Evolutionary conservation across 2,888 invertebrate genomes (phyloP).

Genomic region (Tridacna crocea): DNA sequence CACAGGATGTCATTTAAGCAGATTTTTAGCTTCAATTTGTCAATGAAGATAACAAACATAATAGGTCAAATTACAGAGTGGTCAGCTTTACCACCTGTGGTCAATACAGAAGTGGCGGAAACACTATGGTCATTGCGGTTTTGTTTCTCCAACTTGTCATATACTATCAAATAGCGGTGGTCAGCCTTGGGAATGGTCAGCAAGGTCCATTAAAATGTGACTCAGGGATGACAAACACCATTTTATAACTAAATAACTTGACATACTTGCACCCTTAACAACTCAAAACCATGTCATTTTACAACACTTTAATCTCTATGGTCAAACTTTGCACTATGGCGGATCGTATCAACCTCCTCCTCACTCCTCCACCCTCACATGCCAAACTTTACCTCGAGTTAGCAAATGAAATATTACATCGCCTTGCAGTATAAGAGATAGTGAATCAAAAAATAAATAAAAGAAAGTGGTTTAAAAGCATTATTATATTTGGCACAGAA

Average conservation of each 20-base stretch:
- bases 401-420: too few species aligned
- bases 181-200: conserved; percentile 10
- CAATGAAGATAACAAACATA: background rate
- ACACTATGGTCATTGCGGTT: conserved; percentile 12
- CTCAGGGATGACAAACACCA: conserved; percentile 1
- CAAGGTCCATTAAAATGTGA: conserved; percentile 15
- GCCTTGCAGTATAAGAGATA: too few species aligned
- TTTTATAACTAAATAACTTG: background rate
- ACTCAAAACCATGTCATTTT: too few species aligned
- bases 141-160: background rate
- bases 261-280: background rate
- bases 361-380: too few species aligned
- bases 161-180: conserved; percentile 7
- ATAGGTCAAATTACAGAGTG: conserved; percentile 12
- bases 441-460: too few species aligned
- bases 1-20: conserved; percentile 7
- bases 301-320: too few species aligned
- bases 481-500: too few species aligned
- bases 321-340: too few species aligned
- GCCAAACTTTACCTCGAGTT: too few species aligned
- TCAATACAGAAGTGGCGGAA: conserved; percentile 12
- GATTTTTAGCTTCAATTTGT: conserved; percentile 3
- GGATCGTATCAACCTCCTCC: too few species aligned
- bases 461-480: too few species aligned
- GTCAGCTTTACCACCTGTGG: conserved; percentile 13